Percentiles rank a stretch among this genome's conserved stretches.
Evolutionary conservation across 1,140 invertebrate genomes (phyloP).

Genomic region (Musca vetustissima): DNA sequence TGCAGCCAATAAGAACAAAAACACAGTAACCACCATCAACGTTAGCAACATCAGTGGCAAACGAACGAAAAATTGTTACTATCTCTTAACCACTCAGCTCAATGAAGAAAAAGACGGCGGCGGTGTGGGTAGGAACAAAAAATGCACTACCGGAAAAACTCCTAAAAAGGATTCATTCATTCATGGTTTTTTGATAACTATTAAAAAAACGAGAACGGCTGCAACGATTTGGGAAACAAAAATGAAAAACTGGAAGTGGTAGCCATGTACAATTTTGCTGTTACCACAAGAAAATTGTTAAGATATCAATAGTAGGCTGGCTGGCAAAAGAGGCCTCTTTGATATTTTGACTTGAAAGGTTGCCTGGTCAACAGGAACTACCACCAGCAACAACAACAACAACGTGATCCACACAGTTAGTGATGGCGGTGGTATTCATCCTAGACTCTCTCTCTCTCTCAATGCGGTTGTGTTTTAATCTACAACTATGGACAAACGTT

Average conservation of each 20-base stretch:
- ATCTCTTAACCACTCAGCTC: not conserved
- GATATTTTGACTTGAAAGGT: too few relatives aligned
- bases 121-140: not conserved
- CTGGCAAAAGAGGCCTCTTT: too few relatives aligned
- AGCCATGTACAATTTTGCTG: not conserved
- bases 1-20: not conserved
- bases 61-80: constrained; percentile 1
- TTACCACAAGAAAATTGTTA: too few relatives aligned
- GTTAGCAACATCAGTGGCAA: not conserved
- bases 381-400: too few relatives aligned
- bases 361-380: too few relatives aligned
- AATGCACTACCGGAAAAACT: not conserved
- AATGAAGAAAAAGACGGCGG: not conserved
- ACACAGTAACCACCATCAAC: not conserved
- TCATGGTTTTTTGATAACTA: constrained; percentile 16
- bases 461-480: too few relatives aligned
- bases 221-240: not conserved
- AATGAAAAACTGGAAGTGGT: constrained; percentile 9
- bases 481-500: too few relatives aligned
- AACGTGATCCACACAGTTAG: too few relatives aligned
- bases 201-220: not conserved
- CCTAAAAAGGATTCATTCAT: constrained; percentile 19
- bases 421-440: too few relatives aligned
- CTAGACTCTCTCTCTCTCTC: too few relatives aligned
- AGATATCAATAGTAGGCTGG: too few relatives aligned